Evolutionary conservation across 1,140 invertebrate species (phyloP).

Genomic region (Hylaeus volcanicus): DNA sequence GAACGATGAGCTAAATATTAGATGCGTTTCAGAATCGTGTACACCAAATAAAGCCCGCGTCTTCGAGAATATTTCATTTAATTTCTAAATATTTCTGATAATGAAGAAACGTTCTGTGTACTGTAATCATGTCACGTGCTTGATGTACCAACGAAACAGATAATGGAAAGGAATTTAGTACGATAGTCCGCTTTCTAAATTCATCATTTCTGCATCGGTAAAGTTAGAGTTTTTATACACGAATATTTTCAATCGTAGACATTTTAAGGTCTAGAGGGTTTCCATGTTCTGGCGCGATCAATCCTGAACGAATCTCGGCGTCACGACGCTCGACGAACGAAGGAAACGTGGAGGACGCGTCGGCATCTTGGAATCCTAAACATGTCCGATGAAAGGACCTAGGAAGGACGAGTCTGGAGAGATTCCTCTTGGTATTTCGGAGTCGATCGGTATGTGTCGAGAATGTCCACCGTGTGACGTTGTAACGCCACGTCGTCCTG

Average conservation of each 20-base stretch:
- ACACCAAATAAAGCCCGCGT: too few species aligned
- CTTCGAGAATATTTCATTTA: too few species aligned
- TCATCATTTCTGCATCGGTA: background rate
- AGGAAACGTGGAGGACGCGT: slow-evolving; percentile 25
- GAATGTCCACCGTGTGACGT: slow-evolving; percentile 73
- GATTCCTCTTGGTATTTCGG: slow-evolving; percentile 45
- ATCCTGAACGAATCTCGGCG: slow-evolving; percentile 32
- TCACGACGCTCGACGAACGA: slow-evolving; percentile 22
- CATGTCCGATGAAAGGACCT: slow-evolving; percentile 56
- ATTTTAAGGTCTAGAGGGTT: background rate
- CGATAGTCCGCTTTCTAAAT: too few species aligned
- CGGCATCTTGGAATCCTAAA: slow-evolving; percentile 68
- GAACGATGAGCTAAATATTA: too few species aligned
- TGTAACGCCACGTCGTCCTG: slow-evolving; percentile 70
- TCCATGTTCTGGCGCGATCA: background rate
- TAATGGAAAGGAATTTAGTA: too few species aligned
- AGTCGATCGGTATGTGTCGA: slow-evolving; percentile 71
- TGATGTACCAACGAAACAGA: too few species aligned
- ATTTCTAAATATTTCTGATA: too few species aligned
- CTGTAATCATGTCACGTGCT: too few species aligned
- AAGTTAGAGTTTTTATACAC: background rate
- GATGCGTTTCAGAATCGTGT: too few species aligned
- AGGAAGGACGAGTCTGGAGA: slow-evolving; percentile 31
- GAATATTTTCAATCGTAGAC: too few species aligned
- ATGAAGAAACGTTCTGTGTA: too few species aligned